phyloP scores from a whole-genome alignment of 2,113 vertebrate genomes.

The Platichthys stellatus region DNA sequence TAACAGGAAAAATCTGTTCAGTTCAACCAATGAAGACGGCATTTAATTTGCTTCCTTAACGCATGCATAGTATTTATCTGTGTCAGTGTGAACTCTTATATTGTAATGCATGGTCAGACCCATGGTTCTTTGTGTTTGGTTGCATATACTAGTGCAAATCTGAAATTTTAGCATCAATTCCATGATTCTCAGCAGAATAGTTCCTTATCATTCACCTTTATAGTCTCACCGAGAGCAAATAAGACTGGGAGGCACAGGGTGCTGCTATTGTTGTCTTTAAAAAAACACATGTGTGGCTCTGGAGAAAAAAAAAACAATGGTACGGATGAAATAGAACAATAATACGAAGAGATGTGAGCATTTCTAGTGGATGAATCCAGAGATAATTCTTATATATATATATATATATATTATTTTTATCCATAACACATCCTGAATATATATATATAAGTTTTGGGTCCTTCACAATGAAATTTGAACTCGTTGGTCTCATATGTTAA shows the following conservation, averaged over 20 bases:
- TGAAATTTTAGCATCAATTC: not conserved
- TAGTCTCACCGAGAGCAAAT: constrained; percentile 2
- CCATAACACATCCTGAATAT: too few species aligned
- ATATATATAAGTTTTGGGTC: too few species aligned
- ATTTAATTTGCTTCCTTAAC: constrained; percentile 30
- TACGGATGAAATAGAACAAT: too few species aligned
- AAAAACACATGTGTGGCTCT: not conserved
- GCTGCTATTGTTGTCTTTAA: not conserved
- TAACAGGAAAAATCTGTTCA: constrained; percentile 51
- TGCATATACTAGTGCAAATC: not conserved
- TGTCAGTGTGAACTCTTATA: not conserved
- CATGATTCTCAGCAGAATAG: constrained; percentile 1
- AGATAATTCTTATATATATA: too few species aligned
- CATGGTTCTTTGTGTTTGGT: not conserved
- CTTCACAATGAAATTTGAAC: too few species aligned
- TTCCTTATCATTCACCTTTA: not conserved
- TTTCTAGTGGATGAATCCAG: too few species aligned
- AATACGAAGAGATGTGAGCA: not conserved
- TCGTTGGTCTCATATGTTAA: too few species aligned
- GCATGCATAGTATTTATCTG: not conserved
- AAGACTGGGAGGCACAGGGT: not conserved
- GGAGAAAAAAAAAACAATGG: not conserved
- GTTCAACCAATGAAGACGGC: constrained; percentile 32
- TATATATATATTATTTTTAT: too few species aligned
- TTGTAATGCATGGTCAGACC: too few species aligned